Base-by-base conservation (phyloP, 1,140 invertebrate genomes). In the Caenorhabditis remanei region DNA sequence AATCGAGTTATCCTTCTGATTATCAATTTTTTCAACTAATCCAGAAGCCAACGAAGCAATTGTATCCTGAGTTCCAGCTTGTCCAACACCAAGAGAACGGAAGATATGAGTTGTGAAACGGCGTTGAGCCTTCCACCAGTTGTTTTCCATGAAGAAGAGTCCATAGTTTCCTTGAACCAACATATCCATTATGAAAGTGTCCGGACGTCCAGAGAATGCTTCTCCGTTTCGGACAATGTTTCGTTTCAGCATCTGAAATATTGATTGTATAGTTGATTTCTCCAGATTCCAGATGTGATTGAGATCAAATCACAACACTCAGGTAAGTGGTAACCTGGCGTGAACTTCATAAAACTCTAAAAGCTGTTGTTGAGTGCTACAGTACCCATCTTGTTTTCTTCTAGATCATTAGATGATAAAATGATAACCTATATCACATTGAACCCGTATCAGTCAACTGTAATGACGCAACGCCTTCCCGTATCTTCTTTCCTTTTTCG, bases 101-200 rank as follows among this genome's bases (percentile, higher is more conserved):
- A 86, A 53, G 9, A 67, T 83, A 16, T 86, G 85, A 16, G 67
- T 55, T 9, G 85, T 67, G 85, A 86, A 86, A 19, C 85, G 85
- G 0, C 85, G 85, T 63, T 86, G 85, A 24, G 50, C 43, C 41
- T 86, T 79, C 50, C 53, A 86, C 43, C 40, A 82, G n/a, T 48
- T 46, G 55, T 86, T 86, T 50, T 83, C 85, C 63, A 75, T 86
- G 85, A 86, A 86, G 53, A 86, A 79, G 40, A 86, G 85, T 11
- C 85, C 85, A 32, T 82, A 86, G 21, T 86, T 50, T 61, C 85
- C 85, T 50, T 85, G 48, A 50, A 85, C 55, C n/a, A 71, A 11
- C 46, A 50, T 56, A 63, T 85, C 61, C 83, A 85, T 85, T 65
- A 63, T 85, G n/a, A 85, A 48, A 21, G 50, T 83, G 14, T 83